Conservation (phyloP, 2,113 vertebrate genomes). For the Helogale parvula region DNA sequence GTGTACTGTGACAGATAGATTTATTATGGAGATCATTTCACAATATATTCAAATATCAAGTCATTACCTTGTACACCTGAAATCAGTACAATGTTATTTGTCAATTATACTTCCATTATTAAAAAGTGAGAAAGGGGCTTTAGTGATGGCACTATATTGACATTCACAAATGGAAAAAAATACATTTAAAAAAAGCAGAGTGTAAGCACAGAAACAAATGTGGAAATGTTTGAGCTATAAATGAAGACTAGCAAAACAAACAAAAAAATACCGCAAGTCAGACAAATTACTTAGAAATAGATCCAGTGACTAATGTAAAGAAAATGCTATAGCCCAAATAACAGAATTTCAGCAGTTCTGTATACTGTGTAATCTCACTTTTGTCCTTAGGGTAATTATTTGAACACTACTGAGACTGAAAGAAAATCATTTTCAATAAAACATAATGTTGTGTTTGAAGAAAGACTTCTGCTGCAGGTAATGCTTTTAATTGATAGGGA, state of each 20-base stretch:
- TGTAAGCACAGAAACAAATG: neutral
- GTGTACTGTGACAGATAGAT: neutral
- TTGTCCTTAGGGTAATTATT: constrained; percentile 13
- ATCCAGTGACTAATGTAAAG: neutral
- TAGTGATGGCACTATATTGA: neutral
- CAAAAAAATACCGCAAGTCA: neutral
- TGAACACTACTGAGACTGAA: neutral
- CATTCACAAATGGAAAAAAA: neutral
- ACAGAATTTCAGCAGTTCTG: neutral
- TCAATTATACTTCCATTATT: neutral
- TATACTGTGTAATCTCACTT: neutral
- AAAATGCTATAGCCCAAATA: neutral
- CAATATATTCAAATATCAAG: neutral
- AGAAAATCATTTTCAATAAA: neutral
- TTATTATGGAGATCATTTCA: neutral
- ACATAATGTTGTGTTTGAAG: neutral
- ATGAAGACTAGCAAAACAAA: neutral
- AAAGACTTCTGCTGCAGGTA: constrained; percentile 19
- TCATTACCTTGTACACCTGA: neutral
- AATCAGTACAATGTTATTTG: neutral
- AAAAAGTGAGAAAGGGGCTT: neutral
- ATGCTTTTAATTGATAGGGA: constrained; percentile 39
- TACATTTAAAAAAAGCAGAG: neutral
- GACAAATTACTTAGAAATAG: constrained; percentile 30
- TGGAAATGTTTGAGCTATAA: neutral